Conservation (phyloP, 2,113 vertebrate species). For the Probosciger aterrimus region DNA sequence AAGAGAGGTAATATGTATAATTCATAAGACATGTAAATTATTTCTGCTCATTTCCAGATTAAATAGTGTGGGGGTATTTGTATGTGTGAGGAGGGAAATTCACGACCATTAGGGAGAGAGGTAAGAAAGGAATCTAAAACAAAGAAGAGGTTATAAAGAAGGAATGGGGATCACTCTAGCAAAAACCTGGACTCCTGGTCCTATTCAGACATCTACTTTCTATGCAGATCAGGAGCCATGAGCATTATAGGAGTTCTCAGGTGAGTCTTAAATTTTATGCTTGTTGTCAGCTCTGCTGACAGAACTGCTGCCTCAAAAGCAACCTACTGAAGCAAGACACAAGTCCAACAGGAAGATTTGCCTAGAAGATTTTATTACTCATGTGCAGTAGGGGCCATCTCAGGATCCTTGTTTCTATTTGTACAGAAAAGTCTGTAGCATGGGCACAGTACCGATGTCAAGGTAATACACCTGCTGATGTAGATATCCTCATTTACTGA, state of each 20-base stretch:
- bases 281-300: neutral
- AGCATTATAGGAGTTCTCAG: neutral
- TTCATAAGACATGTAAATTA: slow-evolving; percentile 1
- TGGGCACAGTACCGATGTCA: neutral
- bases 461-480: too few relatives aligned
- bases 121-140: neutral
- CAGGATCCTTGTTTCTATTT: neutral
- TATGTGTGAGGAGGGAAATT: neutral
- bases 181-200: neutral
- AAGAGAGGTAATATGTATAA: neutral
- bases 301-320: neutral
- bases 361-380: neutral
- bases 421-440: neutral
- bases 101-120: neutral
- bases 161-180: neutral
- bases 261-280: neutral
- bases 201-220: neutral
- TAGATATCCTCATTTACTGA: neutral
- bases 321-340: neutral
- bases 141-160: neutral
- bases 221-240: neutral
- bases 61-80: neutral
- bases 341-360: neutral
- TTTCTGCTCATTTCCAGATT: neutral
- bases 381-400: neutral